Evolutionary conservation across 2,797 vertebrate genomes (phyloP).

Genomic region (Pangasius djambal): DNA sequence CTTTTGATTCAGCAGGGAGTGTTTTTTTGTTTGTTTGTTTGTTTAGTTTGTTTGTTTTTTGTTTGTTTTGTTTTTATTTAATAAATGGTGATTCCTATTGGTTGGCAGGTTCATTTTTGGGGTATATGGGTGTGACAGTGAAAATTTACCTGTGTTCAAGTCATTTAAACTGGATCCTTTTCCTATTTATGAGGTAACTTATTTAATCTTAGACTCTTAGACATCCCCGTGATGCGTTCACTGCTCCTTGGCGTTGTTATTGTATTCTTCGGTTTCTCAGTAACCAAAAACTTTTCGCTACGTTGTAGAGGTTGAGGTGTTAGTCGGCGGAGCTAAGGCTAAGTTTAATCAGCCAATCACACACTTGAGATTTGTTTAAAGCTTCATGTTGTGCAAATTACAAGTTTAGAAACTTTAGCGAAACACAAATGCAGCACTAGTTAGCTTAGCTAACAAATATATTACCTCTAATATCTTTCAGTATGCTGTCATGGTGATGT

Average conservation of each 20-base stretch:
- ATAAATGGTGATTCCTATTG: constrained; percentile 10
- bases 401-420: neutral
- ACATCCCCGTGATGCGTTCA: neutral
- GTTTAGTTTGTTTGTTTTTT: neutral
- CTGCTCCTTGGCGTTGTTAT: neutral
- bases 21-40: neutral
- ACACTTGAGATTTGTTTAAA: neutral
- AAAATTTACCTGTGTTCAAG: neutral
- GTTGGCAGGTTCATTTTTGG: neutral
- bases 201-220: neutral
- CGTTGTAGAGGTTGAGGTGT: neutral
- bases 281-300: neutral
- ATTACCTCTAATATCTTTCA: neutral
- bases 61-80: neutral
- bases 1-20: neutral
- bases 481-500: neutral
- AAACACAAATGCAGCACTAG: neutral
- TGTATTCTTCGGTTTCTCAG: neutral
- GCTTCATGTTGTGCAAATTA: neutral
- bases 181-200: constrained; percentile 4
- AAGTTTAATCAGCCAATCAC: neutral
- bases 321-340: neutral
- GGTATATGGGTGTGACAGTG: neutral
- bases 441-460: constrained; percentile 6
- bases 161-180: constrained; percentile 12